Base-by-base conservation (phyloP, 2,888 invertebrate species). In the Polyommatus iphigenia region DNA sequence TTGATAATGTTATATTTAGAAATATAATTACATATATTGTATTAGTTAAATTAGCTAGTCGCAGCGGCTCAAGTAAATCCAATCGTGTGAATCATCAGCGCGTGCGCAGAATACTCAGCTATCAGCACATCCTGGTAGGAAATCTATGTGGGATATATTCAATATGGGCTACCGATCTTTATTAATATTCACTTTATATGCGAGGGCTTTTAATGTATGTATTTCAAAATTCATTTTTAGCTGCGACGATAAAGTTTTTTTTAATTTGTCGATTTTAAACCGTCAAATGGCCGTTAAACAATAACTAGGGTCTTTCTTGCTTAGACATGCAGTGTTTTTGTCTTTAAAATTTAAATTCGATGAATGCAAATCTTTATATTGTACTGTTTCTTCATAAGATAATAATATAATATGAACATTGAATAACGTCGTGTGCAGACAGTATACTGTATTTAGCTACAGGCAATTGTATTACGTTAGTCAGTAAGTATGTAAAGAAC, bases 41-140 rank as follows among this genome's bases (percentile, higher is more conserved):
- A 54, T 59, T 59, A 20, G n/a, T 59, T 59, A 20, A 59, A 59
- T 62, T 10, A 62, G 50, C 18, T 29, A 75, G 75, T 75, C 18
- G 77, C 76, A 78, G 80, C 76, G 50, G 76, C 77, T 77, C 67
- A 77, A 78, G 80, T 80, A 80, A 81, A 80, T 80, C 79, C 77
- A 78, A 77, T 75, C 80, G 80, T 80, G 79, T 80, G 79, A 81
- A 80, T 81, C 81, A 81, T 79, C 81, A 80, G 46, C 72, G 78
- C 81, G 81, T 81, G 80, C 78, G 78, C 76, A 78, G 80, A 81
- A 80, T 80, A 81, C 79, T 78, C 79, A 80, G 78, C 79, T 80
- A 81, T 81, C 78, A 81, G 79, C 80, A 80, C 80, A 83, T 81
- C 83, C 81, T 81, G 79, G 81, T 81, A 79, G 81, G 82, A 82